Evolutionary conservation across 92 coral and sea anemone genomes (phyloP).

Genomic region (Palythoa caribaeorum): DNA sequence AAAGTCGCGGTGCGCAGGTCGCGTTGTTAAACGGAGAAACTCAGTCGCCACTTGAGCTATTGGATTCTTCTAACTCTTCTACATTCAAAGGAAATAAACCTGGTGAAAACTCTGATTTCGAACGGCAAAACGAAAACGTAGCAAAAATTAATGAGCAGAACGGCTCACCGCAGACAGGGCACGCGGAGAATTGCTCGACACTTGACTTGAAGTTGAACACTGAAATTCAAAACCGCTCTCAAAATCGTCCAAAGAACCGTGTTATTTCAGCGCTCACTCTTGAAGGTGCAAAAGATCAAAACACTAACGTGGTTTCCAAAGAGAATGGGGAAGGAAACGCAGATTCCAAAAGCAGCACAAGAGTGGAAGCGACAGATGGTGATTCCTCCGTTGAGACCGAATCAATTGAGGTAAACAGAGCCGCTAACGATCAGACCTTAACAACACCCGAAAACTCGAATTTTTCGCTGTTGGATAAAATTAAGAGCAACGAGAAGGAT

Average conservation of each 20-base stretch:
- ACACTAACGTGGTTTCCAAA: not conserved
- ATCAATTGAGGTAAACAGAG: constrained; percentile 33
- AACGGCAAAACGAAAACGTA: constrained; percentile 3
- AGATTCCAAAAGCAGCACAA: constrained; percentile 5
- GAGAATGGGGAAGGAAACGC: not conserved
- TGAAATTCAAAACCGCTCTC: not conserved
- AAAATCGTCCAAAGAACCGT: not conserved
- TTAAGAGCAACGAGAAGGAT: not conserved
- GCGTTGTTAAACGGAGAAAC: constrained; percentile 30
- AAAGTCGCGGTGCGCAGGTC: constrained; percentile 14
- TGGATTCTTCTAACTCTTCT: constrained; percentile 3
- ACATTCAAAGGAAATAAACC: not conserved
- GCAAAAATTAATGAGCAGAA: not conserved
- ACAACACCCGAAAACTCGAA: constrained; percentile 41
- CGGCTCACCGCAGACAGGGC: not conserved
- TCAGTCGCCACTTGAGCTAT: not conserved
- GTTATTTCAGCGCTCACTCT: not conserved
- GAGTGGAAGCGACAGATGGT: not conserved
- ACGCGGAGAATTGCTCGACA: constrained; percentile 1
- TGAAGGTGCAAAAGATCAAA: constrained; percentile 31
- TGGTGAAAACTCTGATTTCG: not conserved
- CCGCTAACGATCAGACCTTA: constrained; percentile 15
- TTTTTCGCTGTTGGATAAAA: constrained; percentile 24
- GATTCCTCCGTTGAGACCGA: constrained; percentile 16
- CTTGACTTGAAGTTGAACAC: not conserved